phyloP scores from a whole-genome alignment of 2,888 invertebrate species.

The Scaptomyza flava region DNA sequence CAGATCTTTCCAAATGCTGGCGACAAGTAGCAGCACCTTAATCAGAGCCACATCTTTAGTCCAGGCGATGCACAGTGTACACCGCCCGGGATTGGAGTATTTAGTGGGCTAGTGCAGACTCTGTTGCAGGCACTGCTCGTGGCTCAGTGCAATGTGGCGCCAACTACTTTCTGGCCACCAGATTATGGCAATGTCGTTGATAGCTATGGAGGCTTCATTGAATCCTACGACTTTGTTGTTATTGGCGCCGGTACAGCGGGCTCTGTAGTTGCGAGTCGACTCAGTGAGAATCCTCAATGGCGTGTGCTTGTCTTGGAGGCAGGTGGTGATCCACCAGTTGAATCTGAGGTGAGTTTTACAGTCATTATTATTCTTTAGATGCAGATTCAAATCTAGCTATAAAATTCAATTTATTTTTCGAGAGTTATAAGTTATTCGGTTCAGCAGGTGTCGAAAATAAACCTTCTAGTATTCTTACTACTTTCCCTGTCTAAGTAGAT shows the following conservation, averaged over 20 bases:
- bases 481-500: no score
- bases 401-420: no score
- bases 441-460: no score
- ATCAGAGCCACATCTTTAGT: neutral
- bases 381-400: no score
- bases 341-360: constrained; percentile 81
- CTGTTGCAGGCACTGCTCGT: constrained; percentile 86
- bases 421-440: no score
- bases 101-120: constrained; percentile 85
- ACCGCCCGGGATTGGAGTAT: constrained; percentile 67
- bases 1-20: constrained; percentile 32
- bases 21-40: constrained; percentile 8
- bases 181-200: constrained; percentile 82
- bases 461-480: no score
- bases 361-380: no score
- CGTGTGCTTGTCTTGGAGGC: constrained; percentile 85
- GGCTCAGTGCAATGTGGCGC: constrained; percentile 86
- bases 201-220: constrained; percentile 27
- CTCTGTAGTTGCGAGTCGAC: constrained; percentile 85
- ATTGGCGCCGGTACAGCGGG: constrained; percentile 86
- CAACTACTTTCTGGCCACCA: constrained; percentile 86
- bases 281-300: constrained; percentile 84
- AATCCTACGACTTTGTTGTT: constrained; percentile 84
- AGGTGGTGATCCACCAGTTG: constrained; percentile 85
- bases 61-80: constrained; percentile 58